phyloP scores from a whole-genome alignment of 92 coral and sea anemone species.

The Epizoanthus scotinus region DNA sequence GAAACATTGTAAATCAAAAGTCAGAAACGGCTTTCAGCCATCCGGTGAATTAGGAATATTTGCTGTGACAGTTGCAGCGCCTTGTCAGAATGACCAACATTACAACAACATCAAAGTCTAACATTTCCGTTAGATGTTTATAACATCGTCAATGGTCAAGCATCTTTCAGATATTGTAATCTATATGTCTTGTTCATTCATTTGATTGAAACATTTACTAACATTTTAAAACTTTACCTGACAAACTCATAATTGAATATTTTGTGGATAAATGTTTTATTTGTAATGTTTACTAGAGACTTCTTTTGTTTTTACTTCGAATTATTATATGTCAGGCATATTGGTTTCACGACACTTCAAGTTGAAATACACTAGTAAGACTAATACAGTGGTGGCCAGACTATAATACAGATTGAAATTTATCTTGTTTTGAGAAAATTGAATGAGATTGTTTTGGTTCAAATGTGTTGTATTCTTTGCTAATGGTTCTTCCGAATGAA shows the following conservation, averaged over 20 bases:
- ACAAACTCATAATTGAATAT: conserved; percentile 14
- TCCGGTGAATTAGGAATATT: not conserved
- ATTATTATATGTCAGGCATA: conserved; percentile 2
- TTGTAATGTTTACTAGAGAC: conserved; percentile 4
- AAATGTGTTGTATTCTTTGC: conserved; percentile 13
- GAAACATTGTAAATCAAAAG: conserved; percentile 19
- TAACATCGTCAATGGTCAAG: too few species aligned
- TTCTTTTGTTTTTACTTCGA: conserved; percentile 2
- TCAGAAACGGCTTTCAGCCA: conserved; percentile 10
- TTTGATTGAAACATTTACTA: too few species aligned
- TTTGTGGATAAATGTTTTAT: conserved; percentile 18
- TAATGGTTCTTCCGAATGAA: not conserved
- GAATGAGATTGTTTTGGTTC: not conserved
- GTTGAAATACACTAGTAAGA: not conserved
- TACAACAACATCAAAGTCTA: not conserved
- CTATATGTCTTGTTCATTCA: too few species aligned
- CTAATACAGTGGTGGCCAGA: not conserved
- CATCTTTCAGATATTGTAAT: too few species aligned
- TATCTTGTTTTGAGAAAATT: not conserved
- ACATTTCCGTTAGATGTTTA: conserved; percentile 1
- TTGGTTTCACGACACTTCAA: conserved; percentile 11
- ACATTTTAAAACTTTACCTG: too few species aligned
- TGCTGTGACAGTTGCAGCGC: conserved; percentile 3
- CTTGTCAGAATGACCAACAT: not conserved
- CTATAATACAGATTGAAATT: not conserved